These are phyloP conservation scores for Chironex yamaguchii DNA, from an alignment of 30 jellyfish, hydroid and myxozoan species.

Conservation along the genomic window DNA sequence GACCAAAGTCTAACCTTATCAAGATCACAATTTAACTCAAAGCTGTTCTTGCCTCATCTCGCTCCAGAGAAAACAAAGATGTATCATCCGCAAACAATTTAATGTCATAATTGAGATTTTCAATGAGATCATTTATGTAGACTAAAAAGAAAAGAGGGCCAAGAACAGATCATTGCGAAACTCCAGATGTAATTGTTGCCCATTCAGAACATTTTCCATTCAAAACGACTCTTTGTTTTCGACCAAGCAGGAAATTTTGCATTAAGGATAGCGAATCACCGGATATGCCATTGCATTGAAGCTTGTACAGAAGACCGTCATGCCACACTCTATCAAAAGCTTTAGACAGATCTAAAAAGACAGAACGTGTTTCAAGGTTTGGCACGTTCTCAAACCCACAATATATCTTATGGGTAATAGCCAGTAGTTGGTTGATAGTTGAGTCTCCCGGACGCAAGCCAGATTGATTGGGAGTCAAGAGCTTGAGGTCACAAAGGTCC, in stretches of 20 bases:
- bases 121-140: conserved; percentile 46
- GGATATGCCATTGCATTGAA: conserved; percentile 32
- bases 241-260: conserved; percentile 14
- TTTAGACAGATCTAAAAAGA: conserved; percentile 32
- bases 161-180: conserved; percentile 41
- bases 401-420: conserved; percentile 42
- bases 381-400: conserved; percentile 47
- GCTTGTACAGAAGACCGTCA: conserved; percentile 27
- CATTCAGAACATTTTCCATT: conserved; percentile 49
- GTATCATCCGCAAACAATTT: conserved; percentile 46
- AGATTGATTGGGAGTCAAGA: conserved; percentile 60
- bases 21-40: background rate
- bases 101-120: background rate
- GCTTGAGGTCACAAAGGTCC: conserved; percentile 45
- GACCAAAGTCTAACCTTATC: conserved; percentile 57
- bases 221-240: conserved; percentile 41
- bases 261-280: conserved; percentile 22
- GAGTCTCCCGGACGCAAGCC: conserved; percentile 68
- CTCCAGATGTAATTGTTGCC: conserved; percentile 52
- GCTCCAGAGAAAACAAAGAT: conserved; percentile 1
- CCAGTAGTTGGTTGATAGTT: conserved; percentile 21
- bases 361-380: conserved; percentile 43
- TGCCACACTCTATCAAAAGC: conserved; percentile 49
- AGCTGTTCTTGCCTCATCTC: conserved; percentile 6
- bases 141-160: conserved; percentile 40